phyloP scores from a whole-genome alignment of 2,113 vertebrate species.

The Scytalopus superciliaris region DNA sequence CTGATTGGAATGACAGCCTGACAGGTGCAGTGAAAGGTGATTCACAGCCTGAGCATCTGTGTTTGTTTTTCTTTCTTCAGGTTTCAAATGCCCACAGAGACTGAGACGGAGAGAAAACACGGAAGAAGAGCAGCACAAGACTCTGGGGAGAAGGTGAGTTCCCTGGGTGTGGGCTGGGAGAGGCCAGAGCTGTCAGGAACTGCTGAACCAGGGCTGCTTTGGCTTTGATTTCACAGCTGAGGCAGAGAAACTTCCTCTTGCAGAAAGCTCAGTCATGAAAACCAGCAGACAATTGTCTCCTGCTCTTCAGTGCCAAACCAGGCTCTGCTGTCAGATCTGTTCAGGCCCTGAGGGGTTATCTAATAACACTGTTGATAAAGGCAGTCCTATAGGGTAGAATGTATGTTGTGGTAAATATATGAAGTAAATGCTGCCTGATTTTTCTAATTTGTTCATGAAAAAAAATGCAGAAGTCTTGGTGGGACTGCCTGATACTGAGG shows the following conservation, averaged over 20 bases:
- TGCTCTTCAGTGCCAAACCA: not conserved
- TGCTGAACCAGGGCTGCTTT: not conserved
- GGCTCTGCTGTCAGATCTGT: not conserved
- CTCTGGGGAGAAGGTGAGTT: not conserved
- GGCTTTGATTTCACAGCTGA: not conserved
- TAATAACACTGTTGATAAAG: not conserved
- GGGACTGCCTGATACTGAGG: not conserved
- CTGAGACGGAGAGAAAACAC: not conserved
- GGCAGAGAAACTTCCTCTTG: not conserved
- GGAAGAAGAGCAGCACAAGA: not conserved
- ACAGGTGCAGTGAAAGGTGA: not conserved
- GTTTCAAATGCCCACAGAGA: not conserved
- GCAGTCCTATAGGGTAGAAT: too few species aligned
- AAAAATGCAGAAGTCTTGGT: not conserved
- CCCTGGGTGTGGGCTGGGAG: not conserved
- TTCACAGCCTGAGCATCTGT: not conserved
- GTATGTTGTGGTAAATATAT: fast-evolving
- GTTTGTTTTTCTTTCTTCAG: not conserved
- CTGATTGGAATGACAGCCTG: not conserved
- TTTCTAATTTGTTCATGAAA: not conserved
- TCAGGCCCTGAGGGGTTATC: not conserved
- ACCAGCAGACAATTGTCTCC: not conserved
- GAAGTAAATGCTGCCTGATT: not conserved
- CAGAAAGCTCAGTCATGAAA: not conserved
- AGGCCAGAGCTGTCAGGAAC: not conserved